Evolutionary conservation across 2,113 vertebrate species (phyloP).

Genomic region (Xiphophorus couchianus): DNA sequence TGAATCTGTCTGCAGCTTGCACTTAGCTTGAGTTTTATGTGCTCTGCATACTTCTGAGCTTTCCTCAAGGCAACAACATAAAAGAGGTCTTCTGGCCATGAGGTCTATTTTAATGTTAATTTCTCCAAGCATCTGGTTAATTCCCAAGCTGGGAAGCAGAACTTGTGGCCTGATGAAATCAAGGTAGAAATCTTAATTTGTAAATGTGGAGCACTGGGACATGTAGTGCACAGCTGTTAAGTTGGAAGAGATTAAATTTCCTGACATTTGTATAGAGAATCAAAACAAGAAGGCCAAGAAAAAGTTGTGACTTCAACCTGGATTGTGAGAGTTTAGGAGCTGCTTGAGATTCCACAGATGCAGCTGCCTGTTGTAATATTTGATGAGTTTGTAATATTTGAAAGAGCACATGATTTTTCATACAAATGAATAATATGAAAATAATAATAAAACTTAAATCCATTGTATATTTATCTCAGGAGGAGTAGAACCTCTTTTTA

Average conservation of each 20-base stretch:
- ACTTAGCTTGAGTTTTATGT: slow-evolving; percentile 37
- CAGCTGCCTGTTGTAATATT: neutral
- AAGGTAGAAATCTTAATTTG: slow-evolving; percentile 24
- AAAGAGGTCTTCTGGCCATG: slow-evolving; percentile 27
- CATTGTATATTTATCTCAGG: neutral
- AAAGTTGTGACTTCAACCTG: neutral
- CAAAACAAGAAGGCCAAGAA: neutral
- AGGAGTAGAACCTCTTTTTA: too few relatives aligned
- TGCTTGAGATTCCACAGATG: neutral
- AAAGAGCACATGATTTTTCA: too few relatives aligned
- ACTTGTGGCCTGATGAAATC: slow-evolving; percentile 37
- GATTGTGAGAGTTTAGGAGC: neutral
- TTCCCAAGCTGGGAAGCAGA: slow-evolving; percentile 43
- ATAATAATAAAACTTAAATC: neutral
- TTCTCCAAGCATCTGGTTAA: slow-evolving; percentile 31
- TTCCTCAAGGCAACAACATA: slow-evolving; percentile 3
- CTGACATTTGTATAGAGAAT: neutral
- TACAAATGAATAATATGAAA: too few relatives aligned
- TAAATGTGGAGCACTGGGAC: slow-evolving; percentile 25
- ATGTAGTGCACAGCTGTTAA: slow-evolving; percentile 15
- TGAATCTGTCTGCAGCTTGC: slow-evolving; percentile 31
- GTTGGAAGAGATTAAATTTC: slow-evolving; percentile 1
- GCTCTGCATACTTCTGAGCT: slow-evolving; percentile 28
- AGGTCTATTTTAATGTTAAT: slow-evolving; percentile 14
- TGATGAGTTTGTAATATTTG: neutral